phyloP scores from a whole-genome alignment of 2,113 vertebrate genomes.

The Aptenodytes patagonicus region DNA sequence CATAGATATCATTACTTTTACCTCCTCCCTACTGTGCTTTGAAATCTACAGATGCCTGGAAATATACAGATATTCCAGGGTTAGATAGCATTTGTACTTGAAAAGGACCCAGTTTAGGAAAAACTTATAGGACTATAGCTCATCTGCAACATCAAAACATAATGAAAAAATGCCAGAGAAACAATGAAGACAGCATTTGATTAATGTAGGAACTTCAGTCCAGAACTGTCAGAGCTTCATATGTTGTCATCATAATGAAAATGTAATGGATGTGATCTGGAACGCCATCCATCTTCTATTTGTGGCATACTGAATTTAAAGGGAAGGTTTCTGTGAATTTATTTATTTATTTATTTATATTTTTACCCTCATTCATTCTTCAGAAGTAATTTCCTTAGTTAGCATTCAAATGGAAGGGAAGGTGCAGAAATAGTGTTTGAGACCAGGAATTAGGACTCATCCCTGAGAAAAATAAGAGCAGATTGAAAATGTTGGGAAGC shows the following conservation, averaged over 20 bases:
- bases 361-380: neutral
- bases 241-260: neutral
- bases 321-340: neutral
- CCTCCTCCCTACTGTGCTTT: neutral
- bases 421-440: neutral
- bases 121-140: neutral
- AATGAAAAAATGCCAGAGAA: neutral
- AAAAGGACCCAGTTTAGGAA: neutral
- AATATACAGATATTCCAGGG: neutral
- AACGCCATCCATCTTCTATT: neutral
- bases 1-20: neutral
- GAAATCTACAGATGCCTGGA: neutral
- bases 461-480: neutral
- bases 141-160: neutral
- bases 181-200: slow-evolving; percentile 12
- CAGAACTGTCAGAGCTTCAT: neutral
- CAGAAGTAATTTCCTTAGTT: neutral
- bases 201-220: slow-evolving; percentile 15
- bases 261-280: slow-evolving; percentile 22
- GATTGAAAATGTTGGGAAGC: neutral
- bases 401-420: neutral
- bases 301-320: neutral
- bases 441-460: neutral
- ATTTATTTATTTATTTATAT: neutral
- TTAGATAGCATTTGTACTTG: neutral